Base-by-base conservation (phyloP, 2,888 invertebrate genomes). In the Agrochola lychnidis region DNA sequence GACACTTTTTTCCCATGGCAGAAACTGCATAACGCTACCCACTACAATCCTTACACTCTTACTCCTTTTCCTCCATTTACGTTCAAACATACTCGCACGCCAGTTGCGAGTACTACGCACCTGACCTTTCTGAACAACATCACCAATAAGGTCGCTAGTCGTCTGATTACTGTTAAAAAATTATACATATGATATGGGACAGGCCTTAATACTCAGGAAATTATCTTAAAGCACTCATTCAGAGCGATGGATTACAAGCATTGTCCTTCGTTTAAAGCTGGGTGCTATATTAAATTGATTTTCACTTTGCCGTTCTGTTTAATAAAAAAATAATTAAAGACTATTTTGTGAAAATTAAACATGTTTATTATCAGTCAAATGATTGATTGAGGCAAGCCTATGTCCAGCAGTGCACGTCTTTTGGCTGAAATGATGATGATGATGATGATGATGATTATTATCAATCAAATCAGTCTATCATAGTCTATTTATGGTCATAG, bases 251-350 rank as follows among this genome's bases (percentile, higher is more conserved):
- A 93, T 90, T 82, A 72, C 59, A 74, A 94, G 92, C 68, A 76
- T 87, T 73, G 80, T 94, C 80, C 90, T 89, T 90, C 90, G 94
- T 92, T 94, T 94, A 94, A 93, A 87, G 94, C 92, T 79, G 81
- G 83, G 90, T 93, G 93, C 93, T 67, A 93, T 51, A 93, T 84
- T 79, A 91, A 73, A 76, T 63, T 74, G 71, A 81, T 85, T 79
- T 70, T 72, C 67, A 78, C 63, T 63, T 30, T 6, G 9, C 30
- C 67, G 42, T 25, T 56, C 12, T 70, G 36, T 69, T 66, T 63
- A 67, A 64, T n/a, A n/a, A n/a, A n/a, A n/a, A n/a, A n/a, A n/a
- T 70, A 25, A 45, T 76, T 66, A 14, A 67, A 74, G 12, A 61
- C 16, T 30, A 19, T 0, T 19, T 57, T 40, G 66, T 70, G 76